These are phyloP conservation scores for Drosophila parabipectinata DNA, from an alignment of 1,140 invertebrate species.

Conservation along the genomic window DNA sequence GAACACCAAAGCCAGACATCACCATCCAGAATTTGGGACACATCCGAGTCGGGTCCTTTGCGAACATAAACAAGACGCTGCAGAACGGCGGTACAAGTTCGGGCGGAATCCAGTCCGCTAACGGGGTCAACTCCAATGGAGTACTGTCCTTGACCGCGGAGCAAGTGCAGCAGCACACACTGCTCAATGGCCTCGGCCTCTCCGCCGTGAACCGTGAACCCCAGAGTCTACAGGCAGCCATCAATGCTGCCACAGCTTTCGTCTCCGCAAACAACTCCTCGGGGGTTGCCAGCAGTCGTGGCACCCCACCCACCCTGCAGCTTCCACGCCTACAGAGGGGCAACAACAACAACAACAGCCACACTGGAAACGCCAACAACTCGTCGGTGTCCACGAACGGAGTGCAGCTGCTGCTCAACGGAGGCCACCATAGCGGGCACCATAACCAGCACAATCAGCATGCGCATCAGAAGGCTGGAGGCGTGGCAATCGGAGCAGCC, in stretches of 20 bases:
- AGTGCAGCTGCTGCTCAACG: conserved; percentile 62
- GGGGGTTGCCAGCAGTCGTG: conserved; percentile 25
- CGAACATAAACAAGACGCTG: conserved; percentile 68
- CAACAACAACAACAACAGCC: conserved; percentile 33
- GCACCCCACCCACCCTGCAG: conserved; percentile 57
- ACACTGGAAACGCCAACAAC: conserved; percentile 5
- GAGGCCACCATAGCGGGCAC: conserved; percentile 39
- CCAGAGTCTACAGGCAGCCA: conserved; percentile 52
- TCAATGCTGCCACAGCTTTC: conserved; percentile 43
- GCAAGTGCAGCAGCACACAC: conserved; percentile 69
- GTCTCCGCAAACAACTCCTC: background rate
- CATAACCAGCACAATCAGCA: conserved; percentile 31
- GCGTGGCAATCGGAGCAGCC: conserved; percentile 51
- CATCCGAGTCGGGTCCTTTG: conserved; percentile 75
- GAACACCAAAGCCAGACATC: conserved; percentile 59
- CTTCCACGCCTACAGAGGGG: conserved; percentile 57
- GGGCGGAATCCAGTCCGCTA: conserved; percentile 21
- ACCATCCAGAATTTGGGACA: conserved; percentile 69
- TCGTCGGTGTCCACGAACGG: conserved; percentile 25
- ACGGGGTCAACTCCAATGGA: conserved; percentile 19
- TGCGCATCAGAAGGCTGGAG: conserved; percentile 24
- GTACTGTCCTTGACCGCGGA: conserved; percentile 60
- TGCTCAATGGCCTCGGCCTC: conserved; percentile 68
- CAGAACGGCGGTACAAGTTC: conserved; percentile 52
- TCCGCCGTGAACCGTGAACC: conserved; percentile 68